These are phyloP conservation scores for Nephrotoma appendiculata DNA, from an alignment of 2,888 invertebrate species.

Conservation along the genomic window DNA sequence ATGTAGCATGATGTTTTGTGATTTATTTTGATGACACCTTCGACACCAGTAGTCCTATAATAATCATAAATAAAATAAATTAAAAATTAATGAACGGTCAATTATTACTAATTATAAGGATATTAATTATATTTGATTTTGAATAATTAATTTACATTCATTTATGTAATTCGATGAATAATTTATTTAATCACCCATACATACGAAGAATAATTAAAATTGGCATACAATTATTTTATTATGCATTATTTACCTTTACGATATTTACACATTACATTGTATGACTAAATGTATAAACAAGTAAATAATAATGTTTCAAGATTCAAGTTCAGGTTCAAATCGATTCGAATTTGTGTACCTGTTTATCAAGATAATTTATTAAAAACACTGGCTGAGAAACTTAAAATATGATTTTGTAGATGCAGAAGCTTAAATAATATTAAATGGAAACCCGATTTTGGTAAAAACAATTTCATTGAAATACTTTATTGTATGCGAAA, in stretches of 20 bases:
- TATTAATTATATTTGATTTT: neutral
- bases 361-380: neutral
- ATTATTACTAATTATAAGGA: neutral
- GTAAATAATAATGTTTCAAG: neutral
- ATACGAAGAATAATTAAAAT: too few relatives aligned
- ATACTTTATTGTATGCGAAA: too few relatives aligned
- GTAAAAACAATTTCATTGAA: too few relatives aligned
- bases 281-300: neutral
- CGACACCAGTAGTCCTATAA: constrained; percentile 34
- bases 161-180: too few relatives aligned
- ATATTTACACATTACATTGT: neutral
- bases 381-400: neutral
- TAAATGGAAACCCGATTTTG: too few relatives aligned
- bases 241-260: neutral
- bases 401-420: too few relatives aligned
- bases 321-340: neutral
- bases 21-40: constrained; percentile 54
- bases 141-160: neutral
- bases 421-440: too few relatives aligned
- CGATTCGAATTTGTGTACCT: neutral
- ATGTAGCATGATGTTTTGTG: constrained; percentile 68
- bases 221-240: neutral
- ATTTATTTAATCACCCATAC: too few relatives aligned
- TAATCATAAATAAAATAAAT: neutral
- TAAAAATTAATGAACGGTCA: neutral